Evolutionary conservation across 2,797 vertebrate species (phyloP), one percentile per base, ranked within the genome.

Genomic region (Gambusia yucatana): DNA sequence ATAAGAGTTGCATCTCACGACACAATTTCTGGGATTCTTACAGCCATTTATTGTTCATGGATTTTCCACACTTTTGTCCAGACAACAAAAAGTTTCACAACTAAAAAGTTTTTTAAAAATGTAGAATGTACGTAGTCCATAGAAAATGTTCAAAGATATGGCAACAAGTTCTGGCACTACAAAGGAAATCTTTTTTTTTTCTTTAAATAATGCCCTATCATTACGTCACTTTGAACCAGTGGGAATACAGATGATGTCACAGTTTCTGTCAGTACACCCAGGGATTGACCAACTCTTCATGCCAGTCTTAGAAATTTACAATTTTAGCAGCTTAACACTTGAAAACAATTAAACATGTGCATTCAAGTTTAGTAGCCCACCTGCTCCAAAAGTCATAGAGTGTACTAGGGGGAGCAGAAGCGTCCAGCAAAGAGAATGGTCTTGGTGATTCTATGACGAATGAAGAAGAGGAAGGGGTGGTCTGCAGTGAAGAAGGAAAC

Each of bases 401-500:
- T 5, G 88, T 44, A 86, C 70, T 75, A 73, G 3, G 89, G 89
- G 61, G 72, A 78, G 73, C 77, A 77, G 79, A 72, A 91, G 47
- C 79, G 67, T 8, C 91, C 89, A 2, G 78, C 82, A 50, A 92
- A 91, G 73, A 92, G 84, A 30, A 89, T 4, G 16, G 20, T 79
- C 17, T 33, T 76, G 69, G 76, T 33, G 77, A 75, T 20, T 50
- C 87, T 87, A 30, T 90, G 85, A 75, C 77, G 74, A 36, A 85
- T 88, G 79, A 85, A 85, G 77, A 90, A 92, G 74, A 92, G 75
- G 82, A 89, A 92, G 36, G 90, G 86, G 41, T 84, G 88, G 57
- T 89, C 82, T 77, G 84, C 85, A 0, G 0, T 33, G 73, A 92
- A 79, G 6, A 33, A 14, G 16, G 48, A 11, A 22, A 67, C 20